Evolutionary conservation across 2,888 invertebrate genomes (phyloP).

Genomic region (Mycogona germanica): DNA sequence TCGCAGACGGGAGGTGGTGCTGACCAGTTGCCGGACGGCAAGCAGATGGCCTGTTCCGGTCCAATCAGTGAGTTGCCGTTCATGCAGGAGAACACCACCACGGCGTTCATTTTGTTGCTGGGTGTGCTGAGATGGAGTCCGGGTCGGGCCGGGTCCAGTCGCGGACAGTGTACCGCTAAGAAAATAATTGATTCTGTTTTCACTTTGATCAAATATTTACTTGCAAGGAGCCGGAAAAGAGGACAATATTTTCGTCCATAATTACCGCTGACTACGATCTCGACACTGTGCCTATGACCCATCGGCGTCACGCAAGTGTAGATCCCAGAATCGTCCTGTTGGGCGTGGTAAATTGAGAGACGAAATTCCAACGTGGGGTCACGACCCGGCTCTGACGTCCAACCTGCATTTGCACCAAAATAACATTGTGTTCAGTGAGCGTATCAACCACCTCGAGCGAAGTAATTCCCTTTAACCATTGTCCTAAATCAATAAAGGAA

Average conservation of each 20-base stretch:
- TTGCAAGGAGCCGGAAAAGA: not conserved
- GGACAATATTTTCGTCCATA: not conserved
- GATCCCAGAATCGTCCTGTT: conserved; percentile 67
- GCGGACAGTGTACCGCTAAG: conserved; percentile 61
- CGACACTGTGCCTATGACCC: conserved; percentile 60
- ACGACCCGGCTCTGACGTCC: conserved; percentile 66
- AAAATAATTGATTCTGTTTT: not conserved
- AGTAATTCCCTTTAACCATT: not conserved
- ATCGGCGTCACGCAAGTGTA: conserved; percentile 79
- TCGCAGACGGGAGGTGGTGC: conserved; percentile 61
- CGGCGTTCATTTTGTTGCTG: conserved; percentile 59
- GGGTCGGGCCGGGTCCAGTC: conserved; percentile 54
- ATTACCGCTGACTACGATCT: conserved; percentile 64
- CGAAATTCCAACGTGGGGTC: conserved; percentile 68
- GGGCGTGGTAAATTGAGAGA: conserved; percentile 65
- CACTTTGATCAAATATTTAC: too few species aligned
- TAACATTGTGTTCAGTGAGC: too few species aligned
- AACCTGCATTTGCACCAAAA: conserved; percentile 36
- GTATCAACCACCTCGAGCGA: not conserved
- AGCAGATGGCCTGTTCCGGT: conserved; percentile 54
- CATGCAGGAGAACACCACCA: conserved; percentile 58
- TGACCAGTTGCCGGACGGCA: conserved; percentile 80
- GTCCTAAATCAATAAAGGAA: not conserved
- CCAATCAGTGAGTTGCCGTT: conserved; percentile 72
- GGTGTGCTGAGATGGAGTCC: conserved; percentile 58